Base-by-base conservation (phyloP, 2,888 invertebrate species). In the Stenichneumon culpator region DNA sequence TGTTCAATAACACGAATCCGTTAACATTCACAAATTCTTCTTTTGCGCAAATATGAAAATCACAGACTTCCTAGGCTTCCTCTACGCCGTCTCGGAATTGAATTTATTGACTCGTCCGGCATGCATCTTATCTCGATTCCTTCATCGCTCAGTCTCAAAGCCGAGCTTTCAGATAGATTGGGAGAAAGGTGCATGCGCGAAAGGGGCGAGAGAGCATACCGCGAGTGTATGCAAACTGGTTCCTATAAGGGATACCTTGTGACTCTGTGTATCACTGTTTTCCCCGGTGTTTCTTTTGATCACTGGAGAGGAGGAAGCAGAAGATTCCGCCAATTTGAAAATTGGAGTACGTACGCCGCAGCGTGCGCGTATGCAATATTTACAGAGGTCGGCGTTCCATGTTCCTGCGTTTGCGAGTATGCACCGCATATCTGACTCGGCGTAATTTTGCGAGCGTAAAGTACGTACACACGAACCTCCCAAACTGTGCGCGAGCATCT, bases 391-490 rank as follows among this genome's bases (percentile, higher is more conserved):
- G 36, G 39, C 50, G 67, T 54, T 32, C n/a, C 16, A 1, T 25
- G 54, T 57, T 4, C n/a, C 19, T 77, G 47, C n/a, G 65, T 54
- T 25, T 28, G 70, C 22, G 54, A 22, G 52, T 19, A 16, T 36
- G 32, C 39, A 14, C 52, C 36, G 52, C 60, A 22, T 74, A 75
- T 63, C 60, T 22, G 44, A 70, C 52, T 65, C 28, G 52, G 16
- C 28, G 70, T 70, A 82, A 77, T 82, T 77, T 25, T 69, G 14
- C 65, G n/a, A 63, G 50, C 69, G 65, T 44, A 82, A 77, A 44
- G 69, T 72, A 57, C 70, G 28, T 52, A 52, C 57, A 65, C 69
- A 72, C 44, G 47, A 50, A n/a, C 25, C 73, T 44, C 22, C 57
- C 39, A 25, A 36, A 11, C 39, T 25, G 57, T 57, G 9, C 50